phyloP scores from a whole-genome alignment of 2,888 invertebrate species.

The Patella ulyssiponensis region DNA sequence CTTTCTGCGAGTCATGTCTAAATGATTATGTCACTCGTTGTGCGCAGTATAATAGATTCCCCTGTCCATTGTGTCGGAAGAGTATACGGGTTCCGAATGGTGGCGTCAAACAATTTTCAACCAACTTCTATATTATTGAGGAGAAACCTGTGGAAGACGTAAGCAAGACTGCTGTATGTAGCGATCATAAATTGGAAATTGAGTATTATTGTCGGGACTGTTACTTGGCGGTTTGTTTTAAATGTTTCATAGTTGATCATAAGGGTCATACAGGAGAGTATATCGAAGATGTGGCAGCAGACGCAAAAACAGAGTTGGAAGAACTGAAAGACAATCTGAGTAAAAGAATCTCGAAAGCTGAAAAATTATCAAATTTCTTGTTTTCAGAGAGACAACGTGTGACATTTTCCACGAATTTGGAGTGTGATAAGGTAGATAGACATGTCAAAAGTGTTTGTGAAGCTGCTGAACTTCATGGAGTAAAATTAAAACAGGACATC shows the following conservation, averaged over 20 bases:
- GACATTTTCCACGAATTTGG: not conserved
- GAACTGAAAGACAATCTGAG: not conserved
- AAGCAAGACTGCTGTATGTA: not conserved
- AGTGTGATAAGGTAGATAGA: not conserved
- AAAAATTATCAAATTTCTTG: not conserved
- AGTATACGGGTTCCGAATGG: not conserved
- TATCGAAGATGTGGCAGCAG: not conserved
- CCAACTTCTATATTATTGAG: not conserved
- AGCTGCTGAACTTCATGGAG: not conserved
- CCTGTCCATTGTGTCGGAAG: slow-evolving; percentile 6
- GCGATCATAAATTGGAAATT: not conserved
- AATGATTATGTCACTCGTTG: not conserved
- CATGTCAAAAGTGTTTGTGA: not conserved
- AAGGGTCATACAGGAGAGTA: not conserved
- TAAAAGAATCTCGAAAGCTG: not conserved
- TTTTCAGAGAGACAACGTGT: not conserved
- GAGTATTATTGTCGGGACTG: not conserved
- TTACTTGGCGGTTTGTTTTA: not conserved
- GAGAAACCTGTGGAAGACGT: not conserved
- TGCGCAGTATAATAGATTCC: not conserved
- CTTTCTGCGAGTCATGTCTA: not conserved
- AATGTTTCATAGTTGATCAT: not conserved
- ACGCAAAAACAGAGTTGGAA: not conserved
- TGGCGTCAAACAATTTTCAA: not conserved
- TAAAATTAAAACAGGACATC: not conserved